These are phyloP conservation scores for Pasiphila rectangulata DNA, from an alignment of 2,888 invertebrate genomes.

Conservation along the genomic window DNA sequence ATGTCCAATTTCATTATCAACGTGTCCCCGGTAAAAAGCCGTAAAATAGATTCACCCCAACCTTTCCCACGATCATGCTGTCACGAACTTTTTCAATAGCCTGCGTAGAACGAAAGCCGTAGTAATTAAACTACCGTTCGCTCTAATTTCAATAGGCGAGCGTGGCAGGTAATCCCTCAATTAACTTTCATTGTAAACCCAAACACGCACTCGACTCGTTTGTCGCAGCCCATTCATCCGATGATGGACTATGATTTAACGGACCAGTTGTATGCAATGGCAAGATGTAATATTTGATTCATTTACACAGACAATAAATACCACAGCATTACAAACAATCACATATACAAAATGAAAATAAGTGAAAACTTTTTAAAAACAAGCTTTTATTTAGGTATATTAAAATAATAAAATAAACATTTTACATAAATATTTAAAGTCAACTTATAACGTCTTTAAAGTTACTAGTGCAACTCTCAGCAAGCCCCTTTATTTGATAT, in stretches of 20 bases:
- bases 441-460: too few species aligned
- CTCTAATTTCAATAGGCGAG: conserved; percentile 32
- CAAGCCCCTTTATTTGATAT: too few species aligned
- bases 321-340: too few species aligned
- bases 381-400: too few species aligned
- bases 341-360: too few species aligned
- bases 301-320: not conserved
- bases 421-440: too few species aligned
- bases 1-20: not conserved
- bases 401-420: too few species aligned
- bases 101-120: conserved; percentile 19
- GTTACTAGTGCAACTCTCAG: too few species aligned
- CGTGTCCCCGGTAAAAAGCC: conserved; percentile 4
- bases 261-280: too few species aligned
- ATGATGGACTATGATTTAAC: conserved; percentile 33
- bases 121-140: conserved; percentile 31
- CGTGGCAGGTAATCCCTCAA: conserved; percentile 31
- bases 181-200: conserved; percentile 33
- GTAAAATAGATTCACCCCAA: conserved; percentile 17
- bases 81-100: conserved; percentile 28
- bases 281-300: conserved; percentile 32
- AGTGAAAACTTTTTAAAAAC: too few species aligned
- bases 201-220: conserved; percentile 29
- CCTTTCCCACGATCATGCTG: conserved; percentile 17
- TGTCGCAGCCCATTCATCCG: conserved; percentile 21